Evolutionary conservation across 1,140 invertebrate species (phyloP), one percentile per base, ranked within the genome.

Genomic region (Nephotettix cincticeps): DNA sequence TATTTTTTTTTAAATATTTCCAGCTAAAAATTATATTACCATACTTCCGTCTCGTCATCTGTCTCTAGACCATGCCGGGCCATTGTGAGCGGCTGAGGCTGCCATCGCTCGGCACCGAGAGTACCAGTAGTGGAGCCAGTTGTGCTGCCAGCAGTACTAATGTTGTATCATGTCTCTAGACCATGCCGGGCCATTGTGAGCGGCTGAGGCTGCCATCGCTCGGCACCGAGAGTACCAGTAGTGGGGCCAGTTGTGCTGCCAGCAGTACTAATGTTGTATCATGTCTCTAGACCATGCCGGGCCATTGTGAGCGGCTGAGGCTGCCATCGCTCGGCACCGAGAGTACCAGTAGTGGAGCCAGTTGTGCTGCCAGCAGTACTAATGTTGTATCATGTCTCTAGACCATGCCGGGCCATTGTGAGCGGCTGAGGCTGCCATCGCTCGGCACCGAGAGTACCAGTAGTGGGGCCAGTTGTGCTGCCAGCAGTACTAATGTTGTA

Each of bases 161-260:
- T n/a, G n/a, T n/a, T n/a, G n/a, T n/a, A n/a, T n/a, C n/a, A n/a
- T n/a, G n/a, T n/a, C n/a, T n/a, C n/a, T n/a, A 54, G 47, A 21
- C 9, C 40, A 54, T 68, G 66, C 66, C 40, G 14, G 63, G 63
- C 17, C 30, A 65, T 19, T 65, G 63, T n/a, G 77, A 78, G 72
- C 75, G 78, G 11, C 67, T 78, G 1, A 73, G 78, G 43, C 67
- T 79, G 25, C 75, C 76, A 0, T 79, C 77, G 1, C 71, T 79
- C 71, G 73, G 78, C 11, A 71, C 74, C 13, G 75, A 77, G 23
- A 72, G 71, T 0, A 71, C 61, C 6, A 74, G 63, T 6, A 63
- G 67, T 30, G 65, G 72, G 0, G 54, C 29, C 29, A 69, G 63
- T n/a, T 65, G 63, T 65, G 14, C 27, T n/a, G 74, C 70, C 32